A percentile compares a stretch with the other conserved stretches of the same genome.
phyloP scores from a whole-genome alignment of 53 echinoderm and acorn worm genomes.

The Temnopleurus reevesii region DNA sequence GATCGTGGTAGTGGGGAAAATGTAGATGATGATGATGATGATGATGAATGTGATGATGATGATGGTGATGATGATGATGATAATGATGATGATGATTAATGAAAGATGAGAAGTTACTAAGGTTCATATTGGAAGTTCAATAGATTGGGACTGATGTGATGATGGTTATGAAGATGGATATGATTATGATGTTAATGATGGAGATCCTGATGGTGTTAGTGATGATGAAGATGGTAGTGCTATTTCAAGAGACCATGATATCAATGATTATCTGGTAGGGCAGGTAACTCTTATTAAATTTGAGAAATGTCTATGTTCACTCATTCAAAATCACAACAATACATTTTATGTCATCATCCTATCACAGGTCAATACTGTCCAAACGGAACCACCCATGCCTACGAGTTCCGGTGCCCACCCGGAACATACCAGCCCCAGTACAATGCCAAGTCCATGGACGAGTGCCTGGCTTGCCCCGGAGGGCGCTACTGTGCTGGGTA shows the following conservation, averaged over 20 bases:
- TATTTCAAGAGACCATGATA: background rate
- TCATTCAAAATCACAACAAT: too few relatives aligned
- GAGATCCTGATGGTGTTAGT: too few relatives aligned
- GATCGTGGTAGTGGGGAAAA: conserved; percentile 4
- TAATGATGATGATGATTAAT: too few relatives aligned
- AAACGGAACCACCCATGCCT: conserved; percentile 83
- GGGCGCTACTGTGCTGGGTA: conserved; percentile 94
- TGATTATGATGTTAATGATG: background rate
- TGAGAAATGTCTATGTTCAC: too few relatives aligned
- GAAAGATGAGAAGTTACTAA: too few relatives aligned
- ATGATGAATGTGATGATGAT: background rate
- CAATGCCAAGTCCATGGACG: conserved; percentile 70
- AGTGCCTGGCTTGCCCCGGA: conserved; percentile 83
- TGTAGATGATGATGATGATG: conserved; percentile 42
- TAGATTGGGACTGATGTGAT: background rate
- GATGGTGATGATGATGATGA: conserved; percentile 35
- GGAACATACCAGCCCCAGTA: conserved; percentile 87
- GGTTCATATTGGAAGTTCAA: too few relatives aligned
- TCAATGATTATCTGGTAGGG: too few relatives aligned
- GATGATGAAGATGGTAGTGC: background rate
- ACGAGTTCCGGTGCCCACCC: conserved; percentile 91
- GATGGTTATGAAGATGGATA: background rate
- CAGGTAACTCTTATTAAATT: too few relatives aligned
- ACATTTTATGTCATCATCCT: background rate
- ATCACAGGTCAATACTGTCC: conserved; percentile 89